Evolutionary conservation across 2,113 vertebrate species (phyloP).

Genomic region (Motacilla alba): DNA sequence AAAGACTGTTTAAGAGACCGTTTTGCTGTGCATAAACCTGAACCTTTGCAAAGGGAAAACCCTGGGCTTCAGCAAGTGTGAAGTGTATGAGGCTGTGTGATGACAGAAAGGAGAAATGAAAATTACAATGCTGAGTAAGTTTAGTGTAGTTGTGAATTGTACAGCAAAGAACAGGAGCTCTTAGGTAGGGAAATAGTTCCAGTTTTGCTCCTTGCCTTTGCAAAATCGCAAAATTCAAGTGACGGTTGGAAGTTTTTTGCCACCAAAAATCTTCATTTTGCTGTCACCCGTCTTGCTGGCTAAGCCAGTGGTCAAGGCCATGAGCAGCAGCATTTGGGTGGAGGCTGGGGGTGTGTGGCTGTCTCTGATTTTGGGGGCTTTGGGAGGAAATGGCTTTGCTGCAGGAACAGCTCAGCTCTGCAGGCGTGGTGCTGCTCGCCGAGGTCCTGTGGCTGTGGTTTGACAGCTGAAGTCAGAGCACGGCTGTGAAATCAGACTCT

Average conservation of each 20-base stretch:
- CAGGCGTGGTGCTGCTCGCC: accelerated
- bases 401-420: neutral
- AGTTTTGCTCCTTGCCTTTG: neutral
- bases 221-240: neutral
- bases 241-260: neutral
- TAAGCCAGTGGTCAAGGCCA: accelerated
- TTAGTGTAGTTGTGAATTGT: neutral
- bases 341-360: neutral
- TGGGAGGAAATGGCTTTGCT: neutral
- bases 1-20: neutral
- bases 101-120: neutral
- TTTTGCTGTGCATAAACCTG: neutral
- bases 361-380: neutral
- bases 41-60: neutral
- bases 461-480: neutral
- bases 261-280: neutral
- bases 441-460: neutral
- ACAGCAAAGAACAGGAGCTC: neutral
- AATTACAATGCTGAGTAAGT: neutral
- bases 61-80: neutral
- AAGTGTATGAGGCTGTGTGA: neutral
- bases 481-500: neutral
- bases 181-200: neutral
- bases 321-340: neutral
- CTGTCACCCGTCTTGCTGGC: neutral